phyloP scores from a whole-genome alignment of 2,888 invertebrate genomes.

The Tubiluchus corallicola region DNA sequence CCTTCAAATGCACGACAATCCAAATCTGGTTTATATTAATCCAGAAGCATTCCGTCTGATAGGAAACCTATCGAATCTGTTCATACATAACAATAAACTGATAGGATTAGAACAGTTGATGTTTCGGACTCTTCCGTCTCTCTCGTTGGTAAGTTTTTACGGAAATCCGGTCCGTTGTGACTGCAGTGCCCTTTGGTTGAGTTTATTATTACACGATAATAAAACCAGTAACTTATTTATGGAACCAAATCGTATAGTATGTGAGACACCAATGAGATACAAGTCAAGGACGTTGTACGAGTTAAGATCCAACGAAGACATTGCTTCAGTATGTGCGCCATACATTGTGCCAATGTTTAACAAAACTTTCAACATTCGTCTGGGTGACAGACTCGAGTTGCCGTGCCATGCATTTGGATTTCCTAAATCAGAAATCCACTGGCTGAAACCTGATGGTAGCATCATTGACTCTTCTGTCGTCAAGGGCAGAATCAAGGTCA shows the following conservation, averaged over 20 bases:
- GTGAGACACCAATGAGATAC: neutral
- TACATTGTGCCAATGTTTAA: conserved; percentile 17
- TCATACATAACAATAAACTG: conserved; percentile 15
- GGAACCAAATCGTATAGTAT: conserved; percentile 7
- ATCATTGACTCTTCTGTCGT: conserved; percentile 10
- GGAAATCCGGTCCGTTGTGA: conserved; percentile 18
- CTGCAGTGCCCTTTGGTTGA: conserved; percentile 17
- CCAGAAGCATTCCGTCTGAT: conserved; percentile 14
- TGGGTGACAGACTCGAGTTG: conserved; percentile 16
- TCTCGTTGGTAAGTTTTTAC: conserved; percentile 13
- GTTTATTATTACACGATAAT: conserved; percentile 10
- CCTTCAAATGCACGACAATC: conserved; percentile 15
- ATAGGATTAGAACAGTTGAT: conserved; percentile 15
- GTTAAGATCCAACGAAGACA: conserved; percentile 10
- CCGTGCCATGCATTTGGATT: conserved; percentile 16
- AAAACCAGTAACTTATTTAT: conserved; percentile 4
- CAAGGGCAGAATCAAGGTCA: conserved; percentile 13
- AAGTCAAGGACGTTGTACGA: conserved; percentile 10
- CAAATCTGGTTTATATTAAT: conserved; percentile 15
- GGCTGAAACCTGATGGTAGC: conserved; percentile 13
- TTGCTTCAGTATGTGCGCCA: conserved; percentile 14
- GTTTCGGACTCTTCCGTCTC: conserved; percentile 9
- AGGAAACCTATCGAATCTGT: conserved; percentile 13
- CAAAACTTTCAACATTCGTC: conserved; percentile 10
- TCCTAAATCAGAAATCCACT: conserved; percentile 13